Conservation (phyloP, 2,797 vertebrate genomes). For the Propithecus deckenii region DNA sequence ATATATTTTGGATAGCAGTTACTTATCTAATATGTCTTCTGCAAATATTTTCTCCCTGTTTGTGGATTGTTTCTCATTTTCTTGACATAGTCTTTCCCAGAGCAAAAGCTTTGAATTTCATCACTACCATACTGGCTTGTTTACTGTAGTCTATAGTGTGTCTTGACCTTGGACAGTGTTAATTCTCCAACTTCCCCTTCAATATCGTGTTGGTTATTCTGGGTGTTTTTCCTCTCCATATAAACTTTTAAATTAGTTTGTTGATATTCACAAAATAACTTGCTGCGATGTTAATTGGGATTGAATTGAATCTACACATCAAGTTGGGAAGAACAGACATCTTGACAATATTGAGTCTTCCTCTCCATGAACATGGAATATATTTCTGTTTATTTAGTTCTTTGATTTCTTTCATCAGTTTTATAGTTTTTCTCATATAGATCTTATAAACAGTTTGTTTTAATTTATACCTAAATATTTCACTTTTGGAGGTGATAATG, state of each 20-base stretch:
- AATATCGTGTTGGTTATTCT: not conserved
- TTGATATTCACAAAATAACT: not conserved
- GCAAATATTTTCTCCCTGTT: not conserved
- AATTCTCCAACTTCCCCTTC: not conserved
- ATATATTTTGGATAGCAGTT: not conserved
- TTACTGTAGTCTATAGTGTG: not conserved
- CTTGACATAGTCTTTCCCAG: not conserved
- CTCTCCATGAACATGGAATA: too few relatives aligned
- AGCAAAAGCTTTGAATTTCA: not conserved
- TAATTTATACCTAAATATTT: not conserved
- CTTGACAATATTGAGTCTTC: too few relatives aligned
- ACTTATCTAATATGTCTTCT: not conserved
- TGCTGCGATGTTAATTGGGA: not conserved
- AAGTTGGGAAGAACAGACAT: too few relatives aligned
- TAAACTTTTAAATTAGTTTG: not conserved
- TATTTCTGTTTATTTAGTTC: too few relatives aligned
- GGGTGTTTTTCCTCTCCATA: not conserved
- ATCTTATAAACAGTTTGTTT: not conserved
- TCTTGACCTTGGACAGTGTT: not conserved
- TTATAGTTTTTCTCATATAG: not conserved
- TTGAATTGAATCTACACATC: not conserved
- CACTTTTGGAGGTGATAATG: not conserved
- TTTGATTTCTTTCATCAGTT: too few relatives aligned
- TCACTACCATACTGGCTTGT: not conserved
- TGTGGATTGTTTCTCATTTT: not conserved